A percentile compares a stretch with the other conserved stretches of the same genome.
phyloP scores from a whole-genome alignment of 2,113 vertebrate species.

The Panthera uncia region DNA sequence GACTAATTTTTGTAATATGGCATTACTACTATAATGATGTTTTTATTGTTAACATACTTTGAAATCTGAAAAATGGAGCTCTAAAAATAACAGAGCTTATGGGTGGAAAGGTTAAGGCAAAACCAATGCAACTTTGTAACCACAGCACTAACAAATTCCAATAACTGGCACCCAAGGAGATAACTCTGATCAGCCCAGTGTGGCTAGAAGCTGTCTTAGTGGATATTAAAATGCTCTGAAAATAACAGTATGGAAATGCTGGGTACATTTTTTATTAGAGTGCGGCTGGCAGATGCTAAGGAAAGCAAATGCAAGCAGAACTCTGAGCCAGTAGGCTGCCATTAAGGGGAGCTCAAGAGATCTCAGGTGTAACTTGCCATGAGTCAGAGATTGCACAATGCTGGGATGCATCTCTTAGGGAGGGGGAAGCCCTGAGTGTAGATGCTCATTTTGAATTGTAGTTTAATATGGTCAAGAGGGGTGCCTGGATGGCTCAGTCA shows the following conservation, averaged over 20 bases:
- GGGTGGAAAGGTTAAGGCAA: background rate
- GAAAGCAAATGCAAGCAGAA: background rate
- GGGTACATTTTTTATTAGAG: background rate
- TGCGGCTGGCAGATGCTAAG: background rate
- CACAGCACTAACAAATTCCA: background rate
- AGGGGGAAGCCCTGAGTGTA: background rate
- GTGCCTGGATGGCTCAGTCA: too few relatives aligned
- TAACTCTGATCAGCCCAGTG: background rate
- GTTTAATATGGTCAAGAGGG: background rate
- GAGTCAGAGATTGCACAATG: background rate
- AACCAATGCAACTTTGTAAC: background rate
- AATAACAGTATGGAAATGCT: background rate
- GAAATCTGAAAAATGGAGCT: background rate
- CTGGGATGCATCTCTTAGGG: background rate
- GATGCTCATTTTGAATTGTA: background rate
- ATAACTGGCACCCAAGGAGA: background rate
- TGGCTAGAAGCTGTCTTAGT: background rate
- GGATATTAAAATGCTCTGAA: background rate
- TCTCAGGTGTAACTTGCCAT: background rate
- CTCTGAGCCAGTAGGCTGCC: background rate
- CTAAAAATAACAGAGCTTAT: background rate
- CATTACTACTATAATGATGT: background rate
- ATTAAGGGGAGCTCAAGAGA: background rate
- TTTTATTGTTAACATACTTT: constrained; percentile 20
- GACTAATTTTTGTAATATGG: background rate